A percentile compares a stretch with the other conserved stretches of the same genome.
phyloP scores from a whole-genome alignment of 2,797 vertebrate species.

The Anas georgica region DNA sequence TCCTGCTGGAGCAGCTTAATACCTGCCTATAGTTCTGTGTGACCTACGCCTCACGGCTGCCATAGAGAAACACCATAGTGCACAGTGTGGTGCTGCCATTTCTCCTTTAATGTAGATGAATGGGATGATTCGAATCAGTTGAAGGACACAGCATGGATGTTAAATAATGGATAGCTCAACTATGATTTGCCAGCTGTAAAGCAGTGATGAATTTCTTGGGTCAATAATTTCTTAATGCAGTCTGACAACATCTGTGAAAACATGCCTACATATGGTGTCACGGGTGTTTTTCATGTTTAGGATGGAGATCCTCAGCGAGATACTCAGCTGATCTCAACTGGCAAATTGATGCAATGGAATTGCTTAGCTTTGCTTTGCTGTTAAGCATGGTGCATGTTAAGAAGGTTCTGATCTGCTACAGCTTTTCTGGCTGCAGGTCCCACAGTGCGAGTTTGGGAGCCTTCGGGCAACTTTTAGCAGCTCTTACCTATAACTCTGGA shows the following conservation, averaged over 20 bases:
- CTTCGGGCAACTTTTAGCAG: not conserved
- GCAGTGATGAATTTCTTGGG: not conserved
- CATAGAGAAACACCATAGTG: not conserved
- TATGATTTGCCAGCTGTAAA: not conserved
- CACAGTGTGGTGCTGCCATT: not conserved
- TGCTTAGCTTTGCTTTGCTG: not conserved
- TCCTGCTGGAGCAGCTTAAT: not conserved
- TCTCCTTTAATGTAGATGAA: not conserved
- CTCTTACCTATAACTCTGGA: not conserved
- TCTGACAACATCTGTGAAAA: not conserved
- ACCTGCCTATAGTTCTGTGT: not conserved
- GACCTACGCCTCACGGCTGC: not conserved
- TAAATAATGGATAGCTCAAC: not conserved
- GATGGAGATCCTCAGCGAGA: not conserved
- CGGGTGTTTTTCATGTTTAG: not conserved
- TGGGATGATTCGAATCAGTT: not conserved
- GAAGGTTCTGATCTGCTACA: not conserved
- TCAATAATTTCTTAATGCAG: not conserved
- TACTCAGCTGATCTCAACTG: not conserved
- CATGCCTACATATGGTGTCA: fast-evolving
- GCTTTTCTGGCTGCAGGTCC: not conserved
- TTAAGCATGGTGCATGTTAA: not conserved
- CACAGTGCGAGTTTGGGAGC: not conserved
- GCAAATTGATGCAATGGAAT: not conserved
- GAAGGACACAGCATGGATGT: not conserved